phyloP scores from a whole-genome alignment of 1,140 invertebrate genomes.

The Cataglyphis hispanica region DNA sequence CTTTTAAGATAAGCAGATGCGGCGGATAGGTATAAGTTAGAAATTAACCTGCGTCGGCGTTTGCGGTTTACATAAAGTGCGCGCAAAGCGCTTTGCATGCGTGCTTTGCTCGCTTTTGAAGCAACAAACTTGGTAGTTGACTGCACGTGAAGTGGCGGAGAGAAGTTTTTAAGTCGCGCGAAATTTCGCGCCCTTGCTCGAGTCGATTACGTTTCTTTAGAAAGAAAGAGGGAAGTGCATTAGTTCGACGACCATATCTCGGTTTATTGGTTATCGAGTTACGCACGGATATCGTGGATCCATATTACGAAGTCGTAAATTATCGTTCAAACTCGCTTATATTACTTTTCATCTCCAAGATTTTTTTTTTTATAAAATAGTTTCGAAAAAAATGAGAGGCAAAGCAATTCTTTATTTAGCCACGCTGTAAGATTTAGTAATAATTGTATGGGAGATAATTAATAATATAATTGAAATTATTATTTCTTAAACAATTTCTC shows the following conservation, averaged over 20 bases:
- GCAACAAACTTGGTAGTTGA: slow-evolving; percentile 43
- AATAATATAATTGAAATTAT: background rate
- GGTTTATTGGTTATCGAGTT: slow-evolving; percentile 54
- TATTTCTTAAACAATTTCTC: background rate
- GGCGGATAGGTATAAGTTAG: slow-evolving; percentile 20
- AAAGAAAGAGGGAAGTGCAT: slow-evolving; percentile 23
- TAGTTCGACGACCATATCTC: slow-evolving; percentile 24
- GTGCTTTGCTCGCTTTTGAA: slow-evolving; percentile 37
- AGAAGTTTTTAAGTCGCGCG: slow-evolving; percentile 56
- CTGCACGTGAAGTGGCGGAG: slow-evolving; percentile 33
- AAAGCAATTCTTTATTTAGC: background rate
- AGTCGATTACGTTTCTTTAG: slow-evolving; percentile 46
- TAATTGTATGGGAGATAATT: background rate
- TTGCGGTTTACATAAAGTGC: slow-evolving; percentile 27
- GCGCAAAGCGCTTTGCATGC: slow-evolving; percentile 33
- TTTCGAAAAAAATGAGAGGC: background rate
- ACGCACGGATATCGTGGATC: background rate
- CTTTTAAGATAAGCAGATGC: slow-evolving; percentile 36
- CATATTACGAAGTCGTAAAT: slow-evolving; percentile 17
- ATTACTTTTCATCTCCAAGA: background rate
- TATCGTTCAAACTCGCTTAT: slow-evolving; percentile 25
- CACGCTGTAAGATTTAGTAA: background rate
- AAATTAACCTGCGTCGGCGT: slow-evolving; percentile 39
- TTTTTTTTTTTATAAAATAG: slow-evolving; percentile 14
- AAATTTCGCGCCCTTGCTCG: slow-evolving; percentile 28